Base-by-base conservation (phyloP, 2,797 vertebrate genomes). In the Chaetodon trifasciatus region DNA sequence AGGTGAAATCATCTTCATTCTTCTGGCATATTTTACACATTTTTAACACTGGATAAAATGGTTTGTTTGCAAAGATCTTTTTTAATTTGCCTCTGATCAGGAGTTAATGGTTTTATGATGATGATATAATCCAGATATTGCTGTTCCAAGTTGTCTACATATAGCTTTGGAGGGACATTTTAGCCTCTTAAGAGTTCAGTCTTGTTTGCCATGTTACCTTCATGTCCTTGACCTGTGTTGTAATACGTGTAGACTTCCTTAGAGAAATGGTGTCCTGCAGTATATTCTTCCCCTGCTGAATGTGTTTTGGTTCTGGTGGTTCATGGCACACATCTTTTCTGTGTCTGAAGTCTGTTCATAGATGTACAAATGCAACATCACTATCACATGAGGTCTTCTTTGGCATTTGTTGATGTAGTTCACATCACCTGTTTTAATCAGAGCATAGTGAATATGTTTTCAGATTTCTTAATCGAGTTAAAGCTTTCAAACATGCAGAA, bases 401-500 rank as follows among this genome's bases (percentile, higher is more conserved):
- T 74, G 11, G 9, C 10, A 3, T 0, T 68, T 23, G 0, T 35
- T 49, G 5, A 70, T 63, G 21, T 35, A 9, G 19, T 56, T 77
- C 7, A 35, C 39, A 35, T 44, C 1, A 9, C 47, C 5, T 40
- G 9, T 77, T 6, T 69, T 37, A 46, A 63, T 76, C 23, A 12
- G 1, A 44, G 24, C 13, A 0, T 44, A 68, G 32, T 70, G 13
- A 35, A 74, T 23, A 70, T 0, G 1, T 70, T 62, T 66, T 63
- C 9, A 49, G 75, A 46, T 75, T n/a, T 28, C 16, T 40, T 46
- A 12, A 75, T 82, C n/a, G 66, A 66, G 47, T 67, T 79, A 24
- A 82, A 53, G 70, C 15, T 10, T 21, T 6, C 21, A 6, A 62
- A 53, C 70, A 24, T 50, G 10, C 42, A 67, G 32, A 66, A 63